These are phyloP conservation scores for Meghimatium bilineatum DNA, from an alignment of 2,888 invertebrate genomes.

Conservation along the genomic window DNA sequence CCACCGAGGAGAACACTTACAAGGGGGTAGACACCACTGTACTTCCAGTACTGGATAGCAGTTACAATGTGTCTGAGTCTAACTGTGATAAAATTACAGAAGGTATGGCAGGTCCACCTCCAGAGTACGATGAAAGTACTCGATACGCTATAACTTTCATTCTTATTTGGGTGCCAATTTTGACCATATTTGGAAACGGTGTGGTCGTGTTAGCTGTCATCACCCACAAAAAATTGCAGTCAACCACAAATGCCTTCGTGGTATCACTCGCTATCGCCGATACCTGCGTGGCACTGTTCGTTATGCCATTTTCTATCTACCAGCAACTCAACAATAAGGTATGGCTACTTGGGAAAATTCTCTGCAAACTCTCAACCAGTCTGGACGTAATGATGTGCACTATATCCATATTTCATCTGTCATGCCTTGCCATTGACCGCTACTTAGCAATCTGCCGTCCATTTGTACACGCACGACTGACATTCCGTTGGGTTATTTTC, in stretches of 20 bases:
- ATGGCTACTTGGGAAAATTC: conserved; percentile 66
- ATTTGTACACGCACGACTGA: conserved; percentile 70
- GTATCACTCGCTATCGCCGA: conserved; percentile 72
- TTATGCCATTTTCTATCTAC: conserved; percentile 74
- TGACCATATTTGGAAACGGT: conserved; percentile 68
- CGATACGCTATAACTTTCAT: conserved; percentile 61
- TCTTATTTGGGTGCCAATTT: conserved; percentile 63
- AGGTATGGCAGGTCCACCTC: conserved; percentile 63
- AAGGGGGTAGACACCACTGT: conserved; percentile 8
- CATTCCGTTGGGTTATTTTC: conserved; percentile 60
- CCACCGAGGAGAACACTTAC: conserved; percentile 11
- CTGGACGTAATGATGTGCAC: conserved; percentile 74
- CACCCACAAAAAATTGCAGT: conserved; percentile 68
- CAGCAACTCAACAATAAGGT: conserved; percentile 67
- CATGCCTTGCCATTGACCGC: conserved; percentile 71
- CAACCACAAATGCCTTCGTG: conserved; percentile 72
- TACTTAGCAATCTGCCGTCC: conserved; percentile 73
- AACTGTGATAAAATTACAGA: conserved; percentile 59
- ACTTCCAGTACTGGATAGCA: background rate
- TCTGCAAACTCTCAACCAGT: conserved; percentile 67
- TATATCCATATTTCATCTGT: conserved; percentile 72
- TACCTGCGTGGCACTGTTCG: conserved; percentile 69
- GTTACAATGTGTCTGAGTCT: background rate
- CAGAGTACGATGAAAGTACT: conserved; percentile 54
- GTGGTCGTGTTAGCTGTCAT: conserved; percentile 69